A percentile compares a stretch with the other conserved stretches of the same genome.
phyloP scores from a whole-genome alignment of 2,888 invertebrate species.

The Myopa tessellatipennis region DNA sequence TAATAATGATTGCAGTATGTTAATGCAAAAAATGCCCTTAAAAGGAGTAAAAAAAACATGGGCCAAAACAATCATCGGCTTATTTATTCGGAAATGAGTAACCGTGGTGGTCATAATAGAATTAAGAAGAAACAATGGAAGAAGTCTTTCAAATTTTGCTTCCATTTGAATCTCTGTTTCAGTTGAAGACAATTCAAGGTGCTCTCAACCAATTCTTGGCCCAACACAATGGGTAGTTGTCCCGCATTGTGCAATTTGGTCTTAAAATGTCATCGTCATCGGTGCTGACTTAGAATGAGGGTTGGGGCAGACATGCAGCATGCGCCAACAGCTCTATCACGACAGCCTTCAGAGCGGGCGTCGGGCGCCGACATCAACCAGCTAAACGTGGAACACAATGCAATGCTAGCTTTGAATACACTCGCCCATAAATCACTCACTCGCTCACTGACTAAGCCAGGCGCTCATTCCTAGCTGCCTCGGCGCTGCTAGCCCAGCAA shows the following conservation, averaged over 20 bases:
- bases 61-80: no score
- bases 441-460: slow-evolving; percentile 11
- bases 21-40: no score
- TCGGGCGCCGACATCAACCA: not conserved
- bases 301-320: slow-evolving; percentile 18
- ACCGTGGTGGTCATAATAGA: no score
- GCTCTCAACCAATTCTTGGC: not conserved
- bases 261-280: slow-evolving; percentile 25
- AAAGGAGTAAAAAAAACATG: no score
- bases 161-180: not conserved
- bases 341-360: slow-evolving; percentile 30
- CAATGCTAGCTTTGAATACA: slow-evolving; percentile 50
- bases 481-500: not conserved
- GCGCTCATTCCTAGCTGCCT: slow-evolving; percentile 10
- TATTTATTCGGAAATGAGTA: no score
- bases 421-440: slow-evolving; percentile 51
- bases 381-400: slow-evolving; percentile 30
- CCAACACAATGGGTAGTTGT: not conserved
- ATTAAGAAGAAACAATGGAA: no score
- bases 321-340: slow-evolving; percentile 36
- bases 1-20: no score
- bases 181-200: not conserved
- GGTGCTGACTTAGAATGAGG: not conserved
- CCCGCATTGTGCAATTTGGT: not conserved
- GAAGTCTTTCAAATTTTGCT: no score